Percentiles rank a stretch among this genome's conserved stretches.
Evolutionary conservation across 2,888 invertebrate genomes (phyloP).

Genomic region (Blera fallax): DNA sequence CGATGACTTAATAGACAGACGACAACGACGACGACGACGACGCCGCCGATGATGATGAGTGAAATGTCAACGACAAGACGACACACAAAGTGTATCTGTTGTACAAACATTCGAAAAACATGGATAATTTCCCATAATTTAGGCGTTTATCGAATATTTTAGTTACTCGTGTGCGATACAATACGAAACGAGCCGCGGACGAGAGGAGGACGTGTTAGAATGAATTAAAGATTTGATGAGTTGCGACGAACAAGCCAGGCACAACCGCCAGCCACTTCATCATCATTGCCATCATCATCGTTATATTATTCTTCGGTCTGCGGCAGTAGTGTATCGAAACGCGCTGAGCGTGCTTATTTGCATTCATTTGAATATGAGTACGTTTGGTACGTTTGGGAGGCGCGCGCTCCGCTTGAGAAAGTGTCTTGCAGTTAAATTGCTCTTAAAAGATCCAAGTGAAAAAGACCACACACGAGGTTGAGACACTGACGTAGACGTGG

Average conservation of each 20-base stretch:
- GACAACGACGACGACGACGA: background rate
- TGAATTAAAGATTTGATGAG: slow-evolving; percentile 34
- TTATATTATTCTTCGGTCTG: background rate
- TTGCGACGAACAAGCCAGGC: slow-evolving; percentile 7
- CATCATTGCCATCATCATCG: background rate
- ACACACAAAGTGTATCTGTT: slow-evolving; percentile 10
- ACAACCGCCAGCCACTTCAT: slow-evolving; percentile 12
- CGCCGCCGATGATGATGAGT: too few relatives aligned
- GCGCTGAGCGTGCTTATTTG: slow-evolving; percentile 35
- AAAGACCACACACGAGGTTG: slow-evolving; percentile 36
- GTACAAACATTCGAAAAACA: slow-evolving; percentile 11
- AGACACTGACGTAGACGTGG: background rate
- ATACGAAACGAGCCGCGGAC: background rate
- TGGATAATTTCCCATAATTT: slow-evolving; percentile 33
- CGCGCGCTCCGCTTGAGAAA: slow-evolving; percentile 44
- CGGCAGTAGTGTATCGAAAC: background rate
- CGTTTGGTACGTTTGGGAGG: slow-evolving; percentile 20
- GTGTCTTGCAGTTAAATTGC: slow-evolving; percentile 52
- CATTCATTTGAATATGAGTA: slow-evolving; percentile 53
- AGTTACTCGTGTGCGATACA: slow-evolving; percentile 1
- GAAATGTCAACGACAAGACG: slow-evolving; percentile 15
- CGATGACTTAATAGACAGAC: background rate
- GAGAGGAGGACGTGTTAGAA: slow-evolving; percentile 40
- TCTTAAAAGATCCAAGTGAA: slow-evolving; percentile 32
- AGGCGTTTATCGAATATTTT: slow-evolving; percentile 9